These are phyloP conservation scores for Coptodon rendalli DNA, from an alignment of 2,113 vertebrate species.

Conservation along the genomic window DNA sequence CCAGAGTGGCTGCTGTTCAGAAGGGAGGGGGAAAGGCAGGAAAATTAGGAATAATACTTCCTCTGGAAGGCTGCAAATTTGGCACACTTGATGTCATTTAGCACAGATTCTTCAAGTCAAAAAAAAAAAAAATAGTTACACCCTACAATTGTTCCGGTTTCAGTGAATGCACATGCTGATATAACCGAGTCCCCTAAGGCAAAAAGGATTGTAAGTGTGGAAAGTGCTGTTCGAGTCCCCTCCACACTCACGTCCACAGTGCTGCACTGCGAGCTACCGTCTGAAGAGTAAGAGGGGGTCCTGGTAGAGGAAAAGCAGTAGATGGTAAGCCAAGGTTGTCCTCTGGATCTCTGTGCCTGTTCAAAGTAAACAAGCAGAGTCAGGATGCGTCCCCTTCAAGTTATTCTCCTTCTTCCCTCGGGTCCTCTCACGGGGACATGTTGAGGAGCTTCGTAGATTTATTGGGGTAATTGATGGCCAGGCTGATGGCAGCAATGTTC, in stretches of 20 bases:
- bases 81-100: constrained; percentile 59
- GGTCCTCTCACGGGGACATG: constrained; percentile 70
- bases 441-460: constrained; percentile 91
- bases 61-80: constrained; percentile 47
- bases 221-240: constrained; percentile 36
- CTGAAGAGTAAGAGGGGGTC: neutral
- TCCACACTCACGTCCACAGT: constrained; percentile 11
- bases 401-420: neutral
- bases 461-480: constrained; percentile 97
- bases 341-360: neutral
- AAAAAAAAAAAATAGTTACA: neutral
- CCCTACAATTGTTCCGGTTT: constrained; percentile 1
- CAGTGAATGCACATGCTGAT: constrained; percentile 59
- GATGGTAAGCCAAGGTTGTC: neutral
- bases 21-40: neutral
- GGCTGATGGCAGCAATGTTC: constrained; percentile 97
- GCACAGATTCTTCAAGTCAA: constrained; percentile 39
- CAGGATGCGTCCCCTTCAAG: constrained; percentile 6
- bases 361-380: constrained; percentile 4
- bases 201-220: constrained; percentile 52
- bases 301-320: constrained; percentile 31
- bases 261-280: neutral
- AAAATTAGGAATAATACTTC: neutral
- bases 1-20: constrained; percentile 30
- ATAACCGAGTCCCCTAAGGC: constrained; percentile 55